phyloP scores from a whole-genome alignment of 64 coral and sea anemone genomes.

The Catalaphyllia jardinei region DNA sequence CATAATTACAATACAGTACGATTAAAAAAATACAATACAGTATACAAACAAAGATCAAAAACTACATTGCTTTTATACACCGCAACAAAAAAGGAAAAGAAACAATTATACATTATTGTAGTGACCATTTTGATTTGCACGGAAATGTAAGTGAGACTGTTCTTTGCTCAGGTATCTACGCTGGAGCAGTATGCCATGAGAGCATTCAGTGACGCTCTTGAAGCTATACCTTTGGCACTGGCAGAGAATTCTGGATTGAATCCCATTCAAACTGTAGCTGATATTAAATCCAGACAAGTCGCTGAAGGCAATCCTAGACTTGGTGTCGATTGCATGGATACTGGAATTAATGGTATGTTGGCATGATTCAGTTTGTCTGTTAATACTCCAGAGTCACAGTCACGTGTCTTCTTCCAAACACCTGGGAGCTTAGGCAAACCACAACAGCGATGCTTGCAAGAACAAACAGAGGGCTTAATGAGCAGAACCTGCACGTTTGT shows the following conservation, averaged over 20 bases:
- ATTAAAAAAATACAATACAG: too few species aligned
- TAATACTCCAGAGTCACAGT: too few species aligned
- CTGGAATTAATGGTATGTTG: constrained; percentile 82
- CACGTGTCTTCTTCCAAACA: neutral
- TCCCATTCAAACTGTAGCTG: constrained; percentile 97
- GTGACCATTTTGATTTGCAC: too few species aligned
- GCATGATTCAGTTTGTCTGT: neutral
- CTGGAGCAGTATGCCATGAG: constrained; percentile 99
- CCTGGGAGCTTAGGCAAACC: too few species aligned
- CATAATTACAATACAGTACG: too few species aligned
- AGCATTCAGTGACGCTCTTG: constrained; percentile 89
- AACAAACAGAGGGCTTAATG: too few species aligned
- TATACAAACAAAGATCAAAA: too few species aligned
- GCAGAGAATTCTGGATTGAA: constrained; percentile 97
- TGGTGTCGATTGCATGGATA: constrained; percentile 96
- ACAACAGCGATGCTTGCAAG: too few species aligned
- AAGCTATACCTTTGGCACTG: constrained; percentile 86
- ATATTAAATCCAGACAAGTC: constrained; percentile 95
- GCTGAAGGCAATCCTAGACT: constrained; percentile 88
- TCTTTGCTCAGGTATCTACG: constrained; percentile 74
- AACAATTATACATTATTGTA: too few species aligned
- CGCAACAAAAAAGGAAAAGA: too few species aligned
- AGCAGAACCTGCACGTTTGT: too few species aligned
- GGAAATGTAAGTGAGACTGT: neutral
- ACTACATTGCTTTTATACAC: too few species aligned